Conservation (phyloP, 2,113 vertebrate genomes). For the Orthonyx spaldingii region DNA sequence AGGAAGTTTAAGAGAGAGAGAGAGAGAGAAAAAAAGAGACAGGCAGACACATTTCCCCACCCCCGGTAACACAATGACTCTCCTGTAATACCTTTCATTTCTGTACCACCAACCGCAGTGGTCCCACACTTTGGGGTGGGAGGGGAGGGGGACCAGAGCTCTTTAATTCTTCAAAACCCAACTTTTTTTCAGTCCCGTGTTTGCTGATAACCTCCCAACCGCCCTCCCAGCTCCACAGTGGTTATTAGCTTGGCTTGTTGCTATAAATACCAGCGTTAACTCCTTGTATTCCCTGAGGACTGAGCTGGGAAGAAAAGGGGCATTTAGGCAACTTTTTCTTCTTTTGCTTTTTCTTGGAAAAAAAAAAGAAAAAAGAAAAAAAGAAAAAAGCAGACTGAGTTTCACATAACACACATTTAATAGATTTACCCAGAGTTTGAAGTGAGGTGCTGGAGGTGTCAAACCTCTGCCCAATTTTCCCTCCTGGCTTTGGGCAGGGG, state of each 20-base stretch:
- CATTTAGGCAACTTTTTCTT: not conserved
- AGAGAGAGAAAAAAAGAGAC: not conserved
- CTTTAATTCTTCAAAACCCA: constrained; percentile 18
- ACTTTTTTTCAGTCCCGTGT: not conserved
- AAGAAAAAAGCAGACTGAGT: not conserved
- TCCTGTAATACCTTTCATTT: constrained; percentile 47
- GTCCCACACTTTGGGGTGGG: not conserved
- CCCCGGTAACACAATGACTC: constrained; percentile 2
- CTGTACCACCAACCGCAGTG: not conserved
- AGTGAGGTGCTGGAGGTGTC: not conserved
- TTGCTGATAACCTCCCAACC: constrained; percentile 40
- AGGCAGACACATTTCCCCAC: not conserved
- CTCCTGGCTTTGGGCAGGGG: not conserved
- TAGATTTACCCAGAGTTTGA: not conserved
- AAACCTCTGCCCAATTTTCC: not conserved
- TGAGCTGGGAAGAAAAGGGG: not conserved
- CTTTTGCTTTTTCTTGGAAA: not conserved
- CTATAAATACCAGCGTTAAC: constrained; percentile 53
- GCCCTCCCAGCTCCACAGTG: not conserved
- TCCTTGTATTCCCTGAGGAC: not conserved
- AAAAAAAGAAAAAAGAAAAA: no score
- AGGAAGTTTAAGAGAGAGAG: constrained; percentile 64
- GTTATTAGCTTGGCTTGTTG: constrained; percentile 51
- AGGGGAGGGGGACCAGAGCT: not conserved
- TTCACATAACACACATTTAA: not conserved